A percentile compares a stretch with the other conserved stretches of the same genome.
phyloP scores from a whole-genome alignment of 2,888 invertebrate genomes.

The Mythimna loreyi region DNA sequence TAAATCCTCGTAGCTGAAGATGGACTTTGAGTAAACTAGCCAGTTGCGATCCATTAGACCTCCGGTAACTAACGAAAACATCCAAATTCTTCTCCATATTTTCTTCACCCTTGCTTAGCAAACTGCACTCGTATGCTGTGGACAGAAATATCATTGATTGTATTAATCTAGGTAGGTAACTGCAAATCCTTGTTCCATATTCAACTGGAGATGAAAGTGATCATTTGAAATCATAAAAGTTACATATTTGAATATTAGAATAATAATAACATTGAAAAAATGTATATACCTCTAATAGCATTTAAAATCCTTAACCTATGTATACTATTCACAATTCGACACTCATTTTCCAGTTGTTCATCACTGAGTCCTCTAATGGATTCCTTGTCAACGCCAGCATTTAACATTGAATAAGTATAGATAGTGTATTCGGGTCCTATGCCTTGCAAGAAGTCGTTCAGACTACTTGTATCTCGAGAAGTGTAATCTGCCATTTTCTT shows the following conservation, averaged over 20 bases:
- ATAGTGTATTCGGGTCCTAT: constrained; percentile 97
- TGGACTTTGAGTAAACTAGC: constrained; percentile 99
- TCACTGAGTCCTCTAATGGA: constrained; percentile 96
- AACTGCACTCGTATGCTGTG: constrained; percentile 92
- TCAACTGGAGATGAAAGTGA: not conserved
- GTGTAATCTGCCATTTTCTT: constrained; percentile 99
- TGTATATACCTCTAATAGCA: constrained; percentile 93
- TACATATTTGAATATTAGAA: not conserved
- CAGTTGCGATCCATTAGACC: constrained; percentile 99
- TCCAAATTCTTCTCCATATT: constrained; percentile 97
- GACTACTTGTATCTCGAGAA: constrained; percentile 97
- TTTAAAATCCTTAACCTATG: constrained; percentile 97
- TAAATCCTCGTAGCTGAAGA: constrained; percentile 98
- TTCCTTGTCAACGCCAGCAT: constrained; percentile 98
- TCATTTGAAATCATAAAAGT: not conserved
- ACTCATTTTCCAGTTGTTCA: constrained; percentile 97
- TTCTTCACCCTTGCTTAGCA: constrained; percentile 93
- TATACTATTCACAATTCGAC: constrained; percentile 98
- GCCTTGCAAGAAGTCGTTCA: constrained; percentile 95
- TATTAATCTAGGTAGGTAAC: not conserved
- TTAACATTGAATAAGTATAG: constrained; percentile 99
- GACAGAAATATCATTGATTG: constrained; percentile 50
- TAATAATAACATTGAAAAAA: not conserved
- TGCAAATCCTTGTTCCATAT: not conserved
- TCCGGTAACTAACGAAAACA: constrained; percentile 99